Evolutionary conservation across 2,888 invertebrate genomes (phyloP), one percentile per base, ranked within the genome.

Genomic region (Cryptophagus acutangulus): DNA sequence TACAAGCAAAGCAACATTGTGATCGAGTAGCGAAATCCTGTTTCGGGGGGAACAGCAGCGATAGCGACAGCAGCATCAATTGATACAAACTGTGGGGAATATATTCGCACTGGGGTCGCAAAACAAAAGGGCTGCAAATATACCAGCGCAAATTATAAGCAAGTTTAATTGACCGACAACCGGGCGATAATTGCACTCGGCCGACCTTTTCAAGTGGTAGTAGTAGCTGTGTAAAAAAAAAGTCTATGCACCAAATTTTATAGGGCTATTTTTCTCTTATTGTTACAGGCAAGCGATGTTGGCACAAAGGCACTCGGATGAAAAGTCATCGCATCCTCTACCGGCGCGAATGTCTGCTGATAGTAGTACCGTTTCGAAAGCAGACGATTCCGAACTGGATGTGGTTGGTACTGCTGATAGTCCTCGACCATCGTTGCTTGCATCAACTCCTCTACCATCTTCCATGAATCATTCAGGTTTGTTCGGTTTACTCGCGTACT

Each of bases 321-420:
- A 76, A 51, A 74, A 76, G 69, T 70, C 75, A 63, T 66, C 67
- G 1, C 70, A 70, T 55, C 70, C 69, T 2, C 54, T 69, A 25
- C 71, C 67, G 9, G 70, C 69, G 9, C 55, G 68, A 36, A 70
- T 69, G 70, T 69, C 69, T n/a, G 69, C 71, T 2, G 70, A 71
- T 48, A 70, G 68, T 46, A 68, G 69, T 51, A 70, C 69, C 2
- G 66, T 66, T 76, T 86, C 58, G 81, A 89, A 65, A 57, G 74
- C 79, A 56, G 87, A 87, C 49, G 90, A 91, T 55, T 89, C 89
- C 45, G 91, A 91, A 67, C 71, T 91, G 62, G 91, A 91, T 69
- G 91, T 91, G 15, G 91, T 91, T 0, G 90, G 90, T 0, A 89
- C 87, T 17, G 81, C 88, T 36, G 88, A 89, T 60, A 86, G 86